These are phyloP conservation scores for Parotocinclus haroldoi DNA, from an alignment of 2,797 vertebrate species.

Conservation along the genomic window DNA sequence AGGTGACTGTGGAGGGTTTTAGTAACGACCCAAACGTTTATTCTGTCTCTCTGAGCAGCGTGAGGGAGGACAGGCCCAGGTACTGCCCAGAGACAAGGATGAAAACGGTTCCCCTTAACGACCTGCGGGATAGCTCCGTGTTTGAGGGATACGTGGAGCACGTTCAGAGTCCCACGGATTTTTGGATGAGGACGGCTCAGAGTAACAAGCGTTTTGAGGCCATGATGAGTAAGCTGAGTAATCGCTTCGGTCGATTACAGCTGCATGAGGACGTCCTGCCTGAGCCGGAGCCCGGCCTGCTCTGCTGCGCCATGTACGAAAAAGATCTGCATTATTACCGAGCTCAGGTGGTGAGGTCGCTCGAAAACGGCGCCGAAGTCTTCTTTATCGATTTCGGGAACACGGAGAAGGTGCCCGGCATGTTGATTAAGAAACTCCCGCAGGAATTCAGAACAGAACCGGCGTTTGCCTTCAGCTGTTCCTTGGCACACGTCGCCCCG, in stretches of 20 bases:
- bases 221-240: conserved; percentile 73
- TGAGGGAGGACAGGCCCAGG: conserved; percentile 14
- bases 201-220: conserved; percentile 74
- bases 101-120: conserved; percentile 14
- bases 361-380: conserved; percentile 69
- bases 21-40: conserved; percentile 65
- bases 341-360: conserved; percentile 71
- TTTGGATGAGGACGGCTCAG: conserved; percentile 80
- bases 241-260: conserved; percentile 65
- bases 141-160: conserved; percentile 76
- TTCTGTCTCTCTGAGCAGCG: conserved; percentile 67
- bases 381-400: conserved; percentile 91
- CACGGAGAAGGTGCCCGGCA: conserved; percentile 76
- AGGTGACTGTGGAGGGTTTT: conserved; percentile 67
- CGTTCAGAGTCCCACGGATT: conserved; percentile 78
- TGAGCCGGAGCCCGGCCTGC: conserved; percentile 72
- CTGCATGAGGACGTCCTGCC: conserved; percentile 73
- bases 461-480: conserved; percentile 80
- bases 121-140: conserved; percentile 61
- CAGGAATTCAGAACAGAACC: conserved; percentile 71
- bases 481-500: conserved; percentile 72
- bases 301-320: conserved; percentile 86
- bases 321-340: conserved; percentile 83
- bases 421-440: conserved; percentile 80
- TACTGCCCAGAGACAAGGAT: not conserved